Evolutionary conservation across 1,140 invertebrate genomes (phyloP).

Genomic region (Chymomyza costata): DNA sequence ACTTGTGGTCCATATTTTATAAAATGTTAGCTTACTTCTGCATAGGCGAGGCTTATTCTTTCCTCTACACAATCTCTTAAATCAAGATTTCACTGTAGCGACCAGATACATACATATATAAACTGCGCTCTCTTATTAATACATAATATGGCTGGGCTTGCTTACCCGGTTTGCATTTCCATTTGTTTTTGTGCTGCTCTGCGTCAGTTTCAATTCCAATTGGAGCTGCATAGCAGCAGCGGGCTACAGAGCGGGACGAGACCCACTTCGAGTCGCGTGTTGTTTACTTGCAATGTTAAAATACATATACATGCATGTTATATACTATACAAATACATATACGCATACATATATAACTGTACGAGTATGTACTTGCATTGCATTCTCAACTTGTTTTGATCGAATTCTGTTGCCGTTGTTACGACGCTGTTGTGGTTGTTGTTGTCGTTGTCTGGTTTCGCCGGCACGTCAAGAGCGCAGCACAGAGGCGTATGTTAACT

Average conservation of each 20-base stretch:
- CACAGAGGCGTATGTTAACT: slow-evolving; percentile 22
- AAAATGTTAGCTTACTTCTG: no score
- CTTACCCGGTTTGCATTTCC: slow-evolving; percentile 39
- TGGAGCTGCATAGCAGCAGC: slow-evolving; percentile 53
- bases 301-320: no score
- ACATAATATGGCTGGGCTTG: no score
- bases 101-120: no score
- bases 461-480: neutral
- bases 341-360: no score
- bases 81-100: no score
- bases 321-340: no score
- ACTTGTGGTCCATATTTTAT: no score
- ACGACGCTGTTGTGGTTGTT: slow-evolving; percentile 7
- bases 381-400: slow-evolving; percentile 55
- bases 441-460: slow-evolving; percentile 23
- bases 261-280: slow-evolving; percentile 33
- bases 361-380: no score
- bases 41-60: no score
- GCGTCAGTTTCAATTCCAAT: slow-evolving; percentile 10
- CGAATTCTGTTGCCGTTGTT: slow-evolving; percentile 20
- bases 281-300: slow-evolving; percentile 47
- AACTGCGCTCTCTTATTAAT: no score
- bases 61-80: no score
- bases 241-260: slow-evolving; percentile 6
- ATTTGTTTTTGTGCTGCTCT: slow-evolving; percentile 45